Evolutionary conservation across 2,113 vertebrate genomes (phyloP).

Genomic region (Pterocles gutturalis): DNA sequence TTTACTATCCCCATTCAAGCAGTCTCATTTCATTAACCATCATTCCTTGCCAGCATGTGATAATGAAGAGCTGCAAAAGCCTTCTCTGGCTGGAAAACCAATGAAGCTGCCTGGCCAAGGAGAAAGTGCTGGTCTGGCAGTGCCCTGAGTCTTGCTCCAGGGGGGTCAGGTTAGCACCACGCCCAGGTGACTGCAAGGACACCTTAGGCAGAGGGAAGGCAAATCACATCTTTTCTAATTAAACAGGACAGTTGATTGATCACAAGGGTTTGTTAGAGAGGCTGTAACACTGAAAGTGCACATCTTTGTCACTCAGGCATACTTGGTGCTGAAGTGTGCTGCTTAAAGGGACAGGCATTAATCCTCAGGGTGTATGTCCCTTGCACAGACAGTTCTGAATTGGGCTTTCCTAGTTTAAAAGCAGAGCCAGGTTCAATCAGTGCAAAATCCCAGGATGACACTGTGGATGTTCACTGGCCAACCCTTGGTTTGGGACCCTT

Average conservation of each 20-base stretch:
- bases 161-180: background rate
- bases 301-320: background rate
- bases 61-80: background rate
- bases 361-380: background rate
- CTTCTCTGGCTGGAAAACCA: background rate
- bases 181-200: constrained; percentile 2
- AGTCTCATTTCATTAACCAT: background rate
- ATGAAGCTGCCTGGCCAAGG: background rate
- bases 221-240: constrained; percentile 58
- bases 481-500: background rate
- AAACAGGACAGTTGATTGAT: constrained; percentile 67
- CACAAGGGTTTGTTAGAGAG: constrained; percentile 30
- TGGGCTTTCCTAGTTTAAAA: background rate
- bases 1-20: background rate
- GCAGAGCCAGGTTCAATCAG: background rate
- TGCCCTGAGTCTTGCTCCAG: background rate
- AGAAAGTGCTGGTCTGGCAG: background rate
- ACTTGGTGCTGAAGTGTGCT: background rate
- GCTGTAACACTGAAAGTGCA: background rate
- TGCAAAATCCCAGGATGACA: background rate
- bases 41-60: background rate
- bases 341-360: background rate
- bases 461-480: background rate
- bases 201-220: background rate
- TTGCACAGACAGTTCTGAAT: background rate